These are phyloP conservation scores for Phrynosoma platyrhinos DNA, from an alignment of 2,113 vertebrate genomes.

Conservation along the genomic window DNA sequence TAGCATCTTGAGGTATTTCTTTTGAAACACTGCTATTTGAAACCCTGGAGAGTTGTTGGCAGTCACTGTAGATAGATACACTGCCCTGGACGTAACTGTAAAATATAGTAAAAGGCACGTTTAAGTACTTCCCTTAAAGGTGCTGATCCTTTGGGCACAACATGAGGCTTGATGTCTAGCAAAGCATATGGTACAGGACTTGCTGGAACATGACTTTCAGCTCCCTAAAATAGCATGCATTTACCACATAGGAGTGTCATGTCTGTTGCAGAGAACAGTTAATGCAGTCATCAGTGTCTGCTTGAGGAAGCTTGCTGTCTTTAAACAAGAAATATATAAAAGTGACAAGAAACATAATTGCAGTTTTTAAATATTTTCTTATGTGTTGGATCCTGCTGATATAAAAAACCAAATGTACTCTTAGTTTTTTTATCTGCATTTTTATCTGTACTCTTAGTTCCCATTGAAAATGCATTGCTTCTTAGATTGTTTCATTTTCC, in stretches of 20 bases:
- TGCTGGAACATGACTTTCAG: neutral
- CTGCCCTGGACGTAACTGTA: too few species aligned
- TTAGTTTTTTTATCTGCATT: conserved; percentile 16
- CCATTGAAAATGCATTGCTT: conserved; percentile 1
- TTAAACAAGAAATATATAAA: neutral
- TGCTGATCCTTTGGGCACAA: too few species aligned
- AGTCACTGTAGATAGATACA: too few species aligned
- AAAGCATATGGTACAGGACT: neutral
- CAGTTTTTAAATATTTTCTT: too few species aligned
- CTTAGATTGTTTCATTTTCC: neutral
- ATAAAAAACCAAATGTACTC: too few species aligned
- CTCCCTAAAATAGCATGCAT: neutral
- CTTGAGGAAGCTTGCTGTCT: neutral
- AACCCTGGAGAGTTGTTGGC: neutral
- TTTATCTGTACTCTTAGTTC: neutral
- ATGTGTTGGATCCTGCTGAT: too few species aligned
- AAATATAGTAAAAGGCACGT: too few species aligned
- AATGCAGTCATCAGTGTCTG: neutral
- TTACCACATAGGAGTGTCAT: neutral
- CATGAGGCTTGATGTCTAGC: neutral
- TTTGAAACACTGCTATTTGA: neutral
- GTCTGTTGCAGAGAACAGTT: neutral
- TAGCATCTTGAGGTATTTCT: too few species aligned
- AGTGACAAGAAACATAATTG: neutral
- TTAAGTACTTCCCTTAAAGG: too few species aligned